These are phyloP conservation scores for Cyanoderma ruficeps DNA, from an alignment of 2,113 vertebrate genomes.

Conservation along the genomic window DNA sequence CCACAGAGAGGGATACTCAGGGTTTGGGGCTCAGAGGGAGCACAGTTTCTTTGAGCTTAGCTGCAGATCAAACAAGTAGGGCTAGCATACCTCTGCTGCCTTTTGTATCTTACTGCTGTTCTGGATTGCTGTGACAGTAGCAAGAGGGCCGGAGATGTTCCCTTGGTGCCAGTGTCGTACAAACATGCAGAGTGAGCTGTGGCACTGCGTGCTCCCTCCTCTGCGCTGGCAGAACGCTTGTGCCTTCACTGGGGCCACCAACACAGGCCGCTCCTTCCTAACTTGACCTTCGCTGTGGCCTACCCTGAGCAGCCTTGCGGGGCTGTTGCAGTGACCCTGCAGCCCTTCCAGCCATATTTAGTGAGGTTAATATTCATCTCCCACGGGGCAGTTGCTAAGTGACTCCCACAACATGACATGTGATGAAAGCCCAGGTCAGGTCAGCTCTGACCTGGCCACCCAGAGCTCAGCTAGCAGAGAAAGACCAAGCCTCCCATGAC, in stretches of 20 bases:
- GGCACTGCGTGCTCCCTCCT: neutral
- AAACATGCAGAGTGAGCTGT: neutral
- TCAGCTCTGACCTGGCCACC: neutral
- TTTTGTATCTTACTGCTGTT: neutral
- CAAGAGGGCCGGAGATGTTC: neutral
- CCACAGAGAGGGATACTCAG: neutral
- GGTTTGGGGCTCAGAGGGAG: neutral
- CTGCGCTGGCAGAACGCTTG: neutral
- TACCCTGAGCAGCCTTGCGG: accelerated
- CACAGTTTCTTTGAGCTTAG: neutral
- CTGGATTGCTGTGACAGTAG: neutral
- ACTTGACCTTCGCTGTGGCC: accelerated
- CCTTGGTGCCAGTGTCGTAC: neutral
- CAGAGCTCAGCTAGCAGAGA: neutral
- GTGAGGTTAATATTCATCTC: neutral
- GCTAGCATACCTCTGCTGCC: neutral
- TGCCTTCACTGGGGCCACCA: neutral
- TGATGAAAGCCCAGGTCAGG: neutral
- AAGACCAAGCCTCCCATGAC: neutral
- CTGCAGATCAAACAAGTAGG: neutral
- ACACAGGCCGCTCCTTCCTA: neutral
- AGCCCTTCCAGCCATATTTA: neutral
- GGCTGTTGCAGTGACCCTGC: neutral
- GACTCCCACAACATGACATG: neutral
- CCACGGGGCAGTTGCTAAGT: neutral